These are phyloP conservation scores for Diaphora mendica DNA, from an alignment of 2,888 invertebrate species.

Conservation along the genomic window DNA sequence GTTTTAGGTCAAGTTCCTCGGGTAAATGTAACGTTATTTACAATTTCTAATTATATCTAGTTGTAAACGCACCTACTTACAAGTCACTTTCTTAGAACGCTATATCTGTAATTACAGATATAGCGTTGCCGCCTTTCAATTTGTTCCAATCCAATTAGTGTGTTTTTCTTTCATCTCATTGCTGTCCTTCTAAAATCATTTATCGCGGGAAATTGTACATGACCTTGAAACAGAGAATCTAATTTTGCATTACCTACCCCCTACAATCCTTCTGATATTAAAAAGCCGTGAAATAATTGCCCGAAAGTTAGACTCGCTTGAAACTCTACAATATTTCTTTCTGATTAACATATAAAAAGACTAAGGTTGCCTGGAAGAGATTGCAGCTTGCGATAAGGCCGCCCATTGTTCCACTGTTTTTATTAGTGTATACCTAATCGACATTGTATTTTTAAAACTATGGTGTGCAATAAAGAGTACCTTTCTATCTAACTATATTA, in stretches of 20 bases:
- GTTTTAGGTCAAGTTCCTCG: background rate
- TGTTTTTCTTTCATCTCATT: conserved; percentile 16
- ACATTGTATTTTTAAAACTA: too few relatives aligned
- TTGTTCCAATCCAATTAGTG: conserved; percentile 15
- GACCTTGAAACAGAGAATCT: conserved; percentile 1
- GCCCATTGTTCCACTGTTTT: too few relatives aligned
- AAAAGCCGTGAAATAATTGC: background rate
- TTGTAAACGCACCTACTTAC: background rate
- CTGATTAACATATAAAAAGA: too few relatives aligned
- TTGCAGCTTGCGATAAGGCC: too few relatives aligned
- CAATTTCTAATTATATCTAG: background rate
- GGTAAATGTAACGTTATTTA: background rate
- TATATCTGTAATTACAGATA: background rate
- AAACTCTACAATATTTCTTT: background rate
- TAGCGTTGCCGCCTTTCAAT: conserved; percentile 10
- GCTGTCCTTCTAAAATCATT: conserved; percentile 6
- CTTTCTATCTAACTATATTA: too few relatives aligned
- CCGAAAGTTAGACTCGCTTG: background rate
- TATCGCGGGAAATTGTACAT: conserved; percentile 3
- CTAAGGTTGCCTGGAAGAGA: too few relatives aligned
- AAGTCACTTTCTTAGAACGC: background rate
- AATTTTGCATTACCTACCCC: background rate
- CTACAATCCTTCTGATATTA: background rate
- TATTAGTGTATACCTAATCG: too few relatives aligned
- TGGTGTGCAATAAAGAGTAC: too few relatives aligned